phyloP scores from a whole-genome alignment of 1,140 invertebrate species.

The Pogonomyrmex barbatus region DNA sequence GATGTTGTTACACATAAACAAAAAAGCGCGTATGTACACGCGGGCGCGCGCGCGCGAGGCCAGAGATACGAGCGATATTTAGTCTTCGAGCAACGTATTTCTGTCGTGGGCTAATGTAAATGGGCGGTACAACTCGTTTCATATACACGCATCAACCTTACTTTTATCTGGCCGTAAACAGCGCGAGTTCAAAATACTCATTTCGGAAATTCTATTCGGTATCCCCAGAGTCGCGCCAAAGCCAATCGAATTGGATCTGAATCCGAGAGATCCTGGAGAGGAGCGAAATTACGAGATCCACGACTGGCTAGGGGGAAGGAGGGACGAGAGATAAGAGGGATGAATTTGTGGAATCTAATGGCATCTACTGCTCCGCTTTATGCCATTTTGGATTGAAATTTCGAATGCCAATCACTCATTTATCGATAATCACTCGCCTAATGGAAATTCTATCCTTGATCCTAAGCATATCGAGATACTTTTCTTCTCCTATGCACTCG shows the following conservation, averaged over 20 bases:
- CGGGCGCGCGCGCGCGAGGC: neutral
- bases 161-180: slow-evolving; percentile 58
- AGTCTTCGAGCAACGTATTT: slow-evolving; percentile 5
- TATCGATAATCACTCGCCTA: neutral
- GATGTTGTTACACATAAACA: slow-evolving; percentile 69
- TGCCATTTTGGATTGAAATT: slow-evolving; percentile 37
- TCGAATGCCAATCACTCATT: slow-evolving; percentile 21
- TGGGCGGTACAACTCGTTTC: slow-evolving; percentile 28
- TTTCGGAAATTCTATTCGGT: slow-evolving; percentile 50
- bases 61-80: slow-evolving; percentile 45
- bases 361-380: slow-evolving; percentile 22
- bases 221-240: slow-evolving; percentile 40
- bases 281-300: slow-evolving; percentile 41
- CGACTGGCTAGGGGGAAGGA: neutral
- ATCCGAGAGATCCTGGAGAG: slow-evolving; percentile 30
- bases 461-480: neutral
- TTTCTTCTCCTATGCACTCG: neutral
- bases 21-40: slow-evolving; percentile 26
- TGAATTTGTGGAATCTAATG: slow-evolving; percentile 20
- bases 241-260: slow-evolving; percentile 55
- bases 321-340: slow-evolving; percentile 11
- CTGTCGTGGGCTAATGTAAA: slow-evolving; percentile 47
- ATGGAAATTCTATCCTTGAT: slow-evolving; percentile 3
- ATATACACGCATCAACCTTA: slow-evolving; percentile 1
- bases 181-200: slow-evolving; percentile 36